These are phyloP conservation scores for Lymantria monacha DNA, from an alignment of 2,888 invertebrate genomes.

Conservation along the genomic window DNA sequence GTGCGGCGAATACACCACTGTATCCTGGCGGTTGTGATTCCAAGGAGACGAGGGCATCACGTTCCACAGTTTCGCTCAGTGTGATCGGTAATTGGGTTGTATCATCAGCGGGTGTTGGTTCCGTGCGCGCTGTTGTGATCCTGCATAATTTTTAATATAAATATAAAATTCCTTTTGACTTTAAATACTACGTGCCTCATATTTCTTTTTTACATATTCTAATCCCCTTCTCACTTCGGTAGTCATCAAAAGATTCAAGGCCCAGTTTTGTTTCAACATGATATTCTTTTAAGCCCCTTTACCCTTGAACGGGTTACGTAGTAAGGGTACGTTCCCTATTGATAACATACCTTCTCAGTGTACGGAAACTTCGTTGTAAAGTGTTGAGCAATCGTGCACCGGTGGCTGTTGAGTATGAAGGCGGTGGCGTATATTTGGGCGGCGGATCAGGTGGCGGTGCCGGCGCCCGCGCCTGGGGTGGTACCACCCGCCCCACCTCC, in stretches of 20 bases:
- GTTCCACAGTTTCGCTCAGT: slow-evolving; percentile 67
- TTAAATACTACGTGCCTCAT: neutral
- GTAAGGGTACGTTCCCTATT: too few species aligned
- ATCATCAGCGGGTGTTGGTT: slow-evolving; percentile 46
- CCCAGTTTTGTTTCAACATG: too few species aligned
- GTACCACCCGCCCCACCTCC: slow-evolving; percentile 31
- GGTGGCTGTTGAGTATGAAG: slow-evolving; percentile 95
- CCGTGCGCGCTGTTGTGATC: slow-evolving; percentile 59
- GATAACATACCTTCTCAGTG: slow-evolving; percentile 72
- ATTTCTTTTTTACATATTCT: too few species aligned
- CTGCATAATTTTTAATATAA: slow-evolving; percentile 46
- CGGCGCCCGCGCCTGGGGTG: slow-evolving; percentile 14
- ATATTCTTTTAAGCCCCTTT: too few species aligned
- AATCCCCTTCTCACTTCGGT: too few species aligned
- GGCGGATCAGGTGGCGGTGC: slow-evolving; percentile 85
- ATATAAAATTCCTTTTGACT: too few species aligned
- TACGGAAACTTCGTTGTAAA: slow-evolving; percentile 89
- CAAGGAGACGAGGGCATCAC: slow-evolving; percentile 32
- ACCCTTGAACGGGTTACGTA: too few species aligned
- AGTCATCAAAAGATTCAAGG: too few species aligned
- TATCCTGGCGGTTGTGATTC: slow-evolving; percentile 50
- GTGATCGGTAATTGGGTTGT: slow-evolving; percentile 66
- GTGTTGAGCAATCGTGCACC: slow-evolving; percentile 92
- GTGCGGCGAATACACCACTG: slow-evolving; percentile 47
- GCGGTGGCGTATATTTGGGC: slow-evolving; percentile 96